Evolutionary conservation across 2,113 vertebrate species (phyloP).

Genomic region (Brevimyrus niger): DNA sequence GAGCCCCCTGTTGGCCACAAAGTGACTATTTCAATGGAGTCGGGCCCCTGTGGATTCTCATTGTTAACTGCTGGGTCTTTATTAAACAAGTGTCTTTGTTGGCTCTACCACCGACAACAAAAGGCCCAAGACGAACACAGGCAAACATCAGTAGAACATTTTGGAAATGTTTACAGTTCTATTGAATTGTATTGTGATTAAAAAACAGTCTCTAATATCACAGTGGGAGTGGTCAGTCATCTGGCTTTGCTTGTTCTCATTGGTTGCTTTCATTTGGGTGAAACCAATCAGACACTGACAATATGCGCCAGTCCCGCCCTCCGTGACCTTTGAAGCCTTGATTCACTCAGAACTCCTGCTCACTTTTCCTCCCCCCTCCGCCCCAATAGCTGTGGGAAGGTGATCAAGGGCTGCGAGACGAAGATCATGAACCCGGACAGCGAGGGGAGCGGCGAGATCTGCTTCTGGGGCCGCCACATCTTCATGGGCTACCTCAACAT

Average conservation of each 20-base stretch:
- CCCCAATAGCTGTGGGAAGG: slow-evolving; percentile 71
- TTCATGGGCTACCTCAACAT: slow-evolving; percentile 92
- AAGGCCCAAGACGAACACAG: background rate
- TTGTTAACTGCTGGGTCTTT: background rate
- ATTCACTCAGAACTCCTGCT: background rate
- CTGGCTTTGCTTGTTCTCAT: background rate
- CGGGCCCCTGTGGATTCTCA: background rate
- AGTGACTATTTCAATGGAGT: background rate
- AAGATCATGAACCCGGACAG: slow-evolving; percentile 61
- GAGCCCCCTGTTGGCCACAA: background rate
- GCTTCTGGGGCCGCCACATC: slow-evolving; percentile 81
- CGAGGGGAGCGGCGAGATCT: slow-evolving; percentile 74
- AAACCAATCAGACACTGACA: background rate
- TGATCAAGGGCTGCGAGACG: slow-evolving; percentile 64
- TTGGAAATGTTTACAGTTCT: background rate
- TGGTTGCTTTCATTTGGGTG: background rate
- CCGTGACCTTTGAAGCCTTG: background rate
- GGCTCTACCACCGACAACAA: background rate
- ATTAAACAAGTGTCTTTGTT: background rate
- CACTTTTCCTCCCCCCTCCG: background rate
- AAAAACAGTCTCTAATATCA: background rate
- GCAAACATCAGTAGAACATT: background rate
- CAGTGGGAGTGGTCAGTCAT: background rate
- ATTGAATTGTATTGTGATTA: background rate
- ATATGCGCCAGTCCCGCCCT: background rate